A percentile compares a stretch with the other conserved stretches of the same genome.
phyloP scores from a whole-genome alignment of 2,888 invertebrate species.

The Tetheella fluctuosa region DNA sequence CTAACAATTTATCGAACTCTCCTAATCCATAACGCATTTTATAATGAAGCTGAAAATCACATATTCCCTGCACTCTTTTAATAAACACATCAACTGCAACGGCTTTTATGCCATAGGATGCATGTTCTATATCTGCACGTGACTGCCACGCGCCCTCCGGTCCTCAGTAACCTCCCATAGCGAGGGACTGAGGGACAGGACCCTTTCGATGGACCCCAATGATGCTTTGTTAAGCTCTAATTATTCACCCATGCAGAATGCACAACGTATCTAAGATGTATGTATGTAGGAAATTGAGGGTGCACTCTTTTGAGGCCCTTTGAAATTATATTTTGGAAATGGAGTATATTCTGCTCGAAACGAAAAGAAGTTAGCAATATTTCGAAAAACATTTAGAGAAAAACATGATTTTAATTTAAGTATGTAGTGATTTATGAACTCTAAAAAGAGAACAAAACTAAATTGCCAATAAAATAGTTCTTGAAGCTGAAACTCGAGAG shows the following conservation, averaged over 20 bases:
- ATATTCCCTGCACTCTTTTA: constrained; percentile 25
- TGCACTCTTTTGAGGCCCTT: neutral
- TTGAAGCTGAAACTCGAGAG: neutral
- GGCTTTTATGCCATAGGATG: constrained; percentile 42
- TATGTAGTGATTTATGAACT: too few relatives aligned
- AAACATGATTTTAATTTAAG: too few relatives aligned
- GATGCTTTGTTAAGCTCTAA: constrained; percentile 31
- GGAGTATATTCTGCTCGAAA: too few relatives aligned
- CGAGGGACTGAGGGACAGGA: constrained; percentile 33
- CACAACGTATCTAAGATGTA: constrained; percentile 34
- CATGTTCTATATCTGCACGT: constrained; percentile 53
- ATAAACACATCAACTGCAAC: constrained; percentile 61
- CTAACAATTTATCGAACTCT: neutral
- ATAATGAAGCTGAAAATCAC: constrained; percentile 9
- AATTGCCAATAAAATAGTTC: neutral
- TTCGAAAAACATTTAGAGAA: too few relatives aligned
- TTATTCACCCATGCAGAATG: constrained; percentile 53
- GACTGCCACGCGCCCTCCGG: constrained; percentile 46
- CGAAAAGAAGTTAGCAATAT: too few relatives aligned
- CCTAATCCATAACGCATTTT: neutral
- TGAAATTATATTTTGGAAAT: neutral
- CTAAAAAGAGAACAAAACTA: too few relatives aligned
- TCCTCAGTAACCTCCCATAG: constrained; percentile 22
- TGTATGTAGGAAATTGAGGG: neutral
- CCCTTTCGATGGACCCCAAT: constrained; percentile 32